phyloP scores from a whole-genome alignment of 2,888 invertebrate species.

The Dryococelus australis region DNA sequence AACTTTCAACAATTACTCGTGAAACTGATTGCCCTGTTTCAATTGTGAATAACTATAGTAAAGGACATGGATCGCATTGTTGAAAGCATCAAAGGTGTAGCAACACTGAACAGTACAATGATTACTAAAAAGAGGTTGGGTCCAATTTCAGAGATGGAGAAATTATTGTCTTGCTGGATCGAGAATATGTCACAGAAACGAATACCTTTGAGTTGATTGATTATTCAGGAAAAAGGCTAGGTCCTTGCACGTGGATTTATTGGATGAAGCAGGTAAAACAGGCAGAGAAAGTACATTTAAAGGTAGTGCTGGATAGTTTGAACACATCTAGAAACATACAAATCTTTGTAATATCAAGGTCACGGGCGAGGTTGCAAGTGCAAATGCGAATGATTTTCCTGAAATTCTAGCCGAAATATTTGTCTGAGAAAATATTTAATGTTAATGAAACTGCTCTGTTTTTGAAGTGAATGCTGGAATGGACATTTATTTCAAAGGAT shows the following conservation, averaged over 20 bases:
- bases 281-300: not conserved
- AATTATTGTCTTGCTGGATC: not conserved
- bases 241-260: not conserved
- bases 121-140: not conserved
- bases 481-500: conserved; percentile 1
- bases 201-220: not conserved
- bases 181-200: not conserved
- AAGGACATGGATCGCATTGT: not conserved
- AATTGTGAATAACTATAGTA: not conserved
- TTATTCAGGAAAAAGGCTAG: not conserved
- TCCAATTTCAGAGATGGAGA: not conserved
- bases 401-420: conserved; percentile 6
- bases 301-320: not conserved
- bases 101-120: not conserved
- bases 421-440: not conserved
- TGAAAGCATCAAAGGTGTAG: not conserved
- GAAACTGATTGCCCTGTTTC: not conserved
- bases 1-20: not conserved
- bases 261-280: not conserved
- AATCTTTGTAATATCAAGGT: not conserved
- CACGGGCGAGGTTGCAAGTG: not conserved
- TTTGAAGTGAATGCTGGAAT: not conserved
- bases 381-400: not conserved
- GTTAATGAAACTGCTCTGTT: not conserved
- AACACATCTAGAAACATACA: not conserved